phyloP scores from a whole-genome alignment of 2,113 vertebrate species.

The Platycercus adscitus region DNA sequence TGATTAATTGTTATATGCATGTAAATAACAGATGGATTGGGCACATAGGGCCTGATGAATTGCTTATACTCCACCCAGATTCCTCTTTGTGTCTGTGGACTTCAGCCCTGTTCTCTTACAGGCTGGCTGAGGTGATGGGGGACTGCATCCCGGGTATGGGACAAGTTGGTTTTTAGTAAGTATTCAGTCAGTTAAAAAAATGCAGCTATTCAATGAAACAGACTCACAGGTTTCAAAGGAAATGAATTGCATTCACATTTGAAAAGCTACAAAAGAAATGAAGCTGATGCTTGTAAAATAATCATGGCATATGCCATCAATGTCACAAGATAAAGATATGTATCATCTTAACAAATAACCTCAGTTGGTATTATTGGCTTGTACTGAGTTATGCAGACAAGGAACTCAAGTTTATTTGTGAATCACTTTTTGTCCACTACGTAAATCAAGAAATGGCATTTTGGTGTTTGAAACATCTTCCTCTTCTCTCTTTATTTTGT shows the following conservation, averaged over 20 bases:
- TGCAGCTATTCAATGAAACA: neutral
- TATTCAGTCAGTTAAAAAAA: neutral
- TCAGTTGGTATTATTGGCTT: neutral
- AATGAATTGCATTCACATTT: neutral
- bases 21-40: fast-evolving
- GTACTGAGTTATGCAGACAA: neutral
- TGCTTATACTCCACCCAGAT: neutral
- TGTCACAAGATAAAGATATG: neutral
- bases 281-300: neutral
- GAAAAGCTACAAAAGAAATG: neutral
- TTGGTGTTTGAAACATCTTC: neutral
- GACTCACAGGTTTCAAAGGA: neutral
- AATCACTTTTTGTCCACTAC: neutral
- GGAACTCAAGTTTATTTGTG: neutral
- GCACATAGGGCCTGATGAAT: fast-evolving
- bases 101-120: neutral
- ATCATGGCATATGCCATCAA: neutral
- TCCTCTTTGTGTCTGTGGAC: neutral
- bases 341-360: neutral
- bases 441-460: neutral
- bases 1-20: fast-evolving
- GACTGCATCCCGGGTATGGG: too few relatives aligned
- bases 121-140: neutral
- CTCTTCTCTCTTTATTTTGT: neutral
- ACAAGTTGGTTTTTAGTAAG: neutral